Evolutionary conservation across 2,113 vertebrate genomes (phyloP), one percentile per base, ranked within the genome.

Genomic region (Corvus cornix): DNA sequence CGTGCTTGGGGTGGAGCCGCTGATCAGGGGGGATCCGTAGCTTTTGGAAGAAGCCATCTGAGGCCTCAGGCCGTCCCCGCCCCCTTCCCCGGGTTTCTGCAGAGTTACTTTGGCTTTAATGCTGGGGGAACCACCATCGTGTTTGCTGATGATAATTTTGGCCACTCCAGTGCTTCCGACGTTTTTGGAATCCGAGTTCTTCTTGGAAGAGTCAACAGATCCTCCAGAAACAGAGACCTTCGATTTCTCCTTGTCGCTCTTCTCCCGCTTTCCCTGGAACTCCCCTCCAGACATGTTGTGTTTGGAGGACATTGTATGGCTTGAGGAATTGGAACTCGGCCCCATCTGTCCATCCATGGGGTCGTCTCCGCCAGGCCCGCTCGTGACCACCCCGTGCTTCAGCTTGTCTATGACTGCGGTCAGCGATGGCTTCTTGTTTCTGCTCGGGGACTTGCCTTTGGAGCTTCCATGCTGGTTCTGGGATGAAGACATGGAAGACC

Each of bases 141-240:
- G 99, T 73, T 99, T 99, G 96, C 99, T 99, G 91, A 99, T 99
- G 91, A 99, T 99, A 48, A 99, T 99, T 98, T 99, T 99, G 90
- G 99, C 99, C 96, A 99, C 98, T 69, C 99, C 98, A 0, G 98
- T 99, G 69, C 98, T 98, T 39, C 99, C 98, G 3, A 98, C 98
- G 13, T 96, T 97, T 97, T 99, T 99, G 62, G 99, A 98, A 87
- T 99, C 99, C 23, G 98, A 98, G 23, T 98, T 87, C 96, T 99
- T 99, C 98, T 99, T 99, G 91, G 98, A 98, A 83, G 98, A 97
- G 95, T 99, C 99, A 2, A 97, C 98, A 6, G 98, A 98, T 64
- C 96, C 98, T 35, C 98, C 98, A 0, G 99, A 98, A 73, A 98
- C 98, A 2, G 98, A 99, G 66, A 98, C 98, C 95, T 99, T 99